Base-by-base conservation (phyloP, 2,888 invertebrate genomes). In the Rhabditophanes sp. region DNA sequence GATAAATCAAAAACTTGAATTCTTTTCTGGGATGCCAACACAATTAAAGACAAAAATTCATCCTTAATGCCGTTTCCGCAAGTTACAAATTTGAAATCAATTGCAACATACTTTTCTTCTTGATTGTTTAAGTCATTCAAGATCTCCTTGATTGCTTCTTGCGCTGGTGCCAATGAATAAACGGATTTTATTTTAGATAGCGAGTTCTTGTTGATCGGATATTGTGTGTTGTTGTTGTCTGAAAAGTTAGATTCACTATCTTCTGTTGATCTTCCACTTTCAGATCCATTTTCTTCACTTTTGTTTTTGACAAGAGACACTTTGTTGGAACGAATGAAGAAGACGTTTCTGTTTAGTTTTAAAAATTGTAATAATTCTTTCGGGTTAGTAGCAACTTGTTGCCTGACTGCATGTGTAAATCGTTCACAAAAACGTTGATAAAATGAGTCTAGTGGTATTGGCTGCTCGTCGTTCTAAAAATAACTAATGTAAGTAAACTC, bases 11-110 rank as follows among this genome's bases (percentile, higher is more conserved):
- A 61, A 22, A 63, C 52, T 30, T 48, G 52, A 30, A 61, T 49
- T 27, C 78, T 79, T 33, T 75, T 74, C 60, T 77, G 74, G 2
- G 82, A 80, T 9, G 81, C 83, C 25, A 71, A 48, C 37, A 69
- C 67, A 64, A 85, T 75, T 30, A 87, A 69, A 2, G 85, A 84
- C 41, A 87, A 71, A 52, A 81, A 79, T 65, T 85, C 85, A 31
- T 82, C 82, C 21, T 30, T 4, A 15, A 4, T 72, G 15, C 46
- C 44, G 5, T 45, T 44, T 15, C 87, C 87, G 41, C 87, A 72
- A 68, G 84, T 85, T 33, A 87, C 80, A 11, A 87, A 84, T 70
- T 88, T 87, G 55, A 83, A 83, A 65, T 87, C 87, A 58, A 87
- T 76, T 0, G 82, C 81, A 15, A 87, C 73, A 5, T 66, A 53